phyloP scores from a whole-genome alignment of 2,888 invertebrate genomes.

The Dryocosmus kuriphilus region DNA sequence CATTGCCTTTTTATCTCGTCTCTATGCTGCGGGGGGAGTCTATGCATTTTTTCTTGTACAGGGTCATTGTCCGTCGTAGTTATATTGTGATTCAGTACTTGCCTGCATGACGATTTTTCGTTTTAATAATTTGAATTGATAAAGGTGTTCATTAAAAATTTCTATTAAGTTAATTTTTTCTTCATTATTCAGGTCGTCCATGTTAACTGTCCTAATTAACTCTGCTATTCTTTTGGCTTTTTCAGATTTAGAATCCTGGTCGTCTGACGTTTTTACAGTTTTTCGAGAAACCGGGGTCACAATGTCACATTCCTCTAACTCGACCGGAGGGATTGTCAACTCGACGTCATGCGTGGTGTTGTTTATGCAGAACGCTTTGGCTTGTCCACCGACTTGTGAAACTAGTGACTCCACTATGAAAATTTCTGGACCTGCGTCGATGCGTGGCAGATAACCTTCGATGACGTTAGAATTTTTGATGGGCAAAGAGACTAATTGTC shows the following conservation, averaged over 20 bases:
- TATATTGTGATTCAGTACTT: not conserved
- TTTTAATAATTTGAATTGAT: not conserved
- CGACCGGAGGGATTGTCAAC: not conserved
- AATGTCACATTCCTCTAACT: slow-evolving; percentile 1
- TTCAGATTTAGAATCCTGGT: not conserved
- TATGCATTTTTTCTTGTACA: too few relatives aligned
- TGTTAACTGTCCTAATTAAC: too few relatives aligned
- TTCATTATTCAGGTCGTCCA: not conserved
- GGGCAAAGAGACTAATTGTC: not conserved
- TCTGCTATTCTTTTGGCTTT: too few relatives aligned
- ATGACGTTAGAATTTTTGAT: not conserved
- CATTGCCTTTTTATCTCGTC: too few relatives aligned
- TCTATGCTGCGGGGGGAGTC: too few relatives aligned
- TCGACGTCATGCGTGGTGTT: not conserved
- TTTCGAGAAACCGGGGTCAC: not conserved
- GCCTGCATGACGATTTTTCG: not conserved
- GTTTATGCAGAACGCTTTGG: too few relatives aligned
- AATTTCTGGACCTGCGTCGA: too few relatives aligned
- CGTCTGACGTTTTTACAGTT: not conserved
- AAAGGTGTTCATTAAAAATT: not conserved
- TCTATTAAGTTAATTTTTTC: not conserved
- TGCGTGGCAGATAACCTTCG: not conserved
- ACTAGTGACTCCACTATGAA: too few relatives aligned
- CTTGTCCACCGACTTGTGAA: too few relatives aligned
- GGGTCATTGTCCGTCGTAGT: not conserved